Evolutionary conservation across 2,113 vertebrate genomes (phyloP).

Genomic region (Sula dactylatra): DNA sequence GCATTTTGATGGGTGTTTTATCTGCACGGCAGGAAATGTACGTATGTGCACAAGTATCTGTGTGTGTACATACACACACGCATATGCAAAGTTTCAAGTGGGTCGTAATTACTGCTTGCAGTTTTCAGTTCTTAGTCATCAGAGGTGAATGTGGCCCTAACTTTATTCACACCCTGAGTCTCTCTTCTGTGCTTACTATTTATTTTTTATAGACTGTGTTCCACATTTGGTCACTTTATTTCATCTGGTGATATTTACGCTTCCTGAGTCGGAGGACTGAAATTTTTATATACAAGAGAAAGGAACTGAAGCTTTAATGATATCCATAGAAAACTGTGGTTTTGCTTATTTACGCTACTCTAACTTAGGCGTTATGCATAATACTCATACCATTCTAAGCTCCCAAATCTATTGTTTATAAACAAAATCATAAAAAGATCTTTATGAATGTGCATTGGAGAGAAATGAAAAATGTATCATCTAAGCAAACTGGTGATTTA

Average conservation of each 20-base stretch:
- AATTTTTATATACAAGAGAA: background rate
- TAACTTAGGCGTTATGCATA: background rate
- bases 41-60: rapidly evolving
- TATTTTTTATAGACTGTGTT: background rate
- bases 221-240: background rate
- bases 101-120: background rate
- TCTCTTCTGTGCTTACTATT: background rate
- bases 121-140: background rate
- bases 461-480: background rate
- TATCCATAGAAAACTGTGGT: background rate
- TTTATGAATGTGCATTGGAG: background rate
- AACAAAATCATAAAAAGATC: constrained; percentile 11
- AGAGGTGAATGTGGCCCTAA: background rate
- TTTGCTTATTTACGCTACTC: background rate
- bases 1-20: background rate
- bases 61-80: background rate
- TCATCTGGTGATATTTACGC: background rate
- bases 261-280: background rate
- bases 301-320: background rate
- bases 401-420: background rate
- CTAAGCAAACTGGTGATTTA: background rate
- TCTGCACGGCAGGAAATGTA: background rate
- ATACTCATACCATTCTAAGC: background rate
- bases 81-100: background rate
- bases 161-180: background rate